Percentiles rank a stretch among this genome's conserved stretches.
These are phyloP conservation scores for Myripristis jacobus DNA, from an alignment of 2,797 vertebrate species.

Conservation along the genomic window DNA sequence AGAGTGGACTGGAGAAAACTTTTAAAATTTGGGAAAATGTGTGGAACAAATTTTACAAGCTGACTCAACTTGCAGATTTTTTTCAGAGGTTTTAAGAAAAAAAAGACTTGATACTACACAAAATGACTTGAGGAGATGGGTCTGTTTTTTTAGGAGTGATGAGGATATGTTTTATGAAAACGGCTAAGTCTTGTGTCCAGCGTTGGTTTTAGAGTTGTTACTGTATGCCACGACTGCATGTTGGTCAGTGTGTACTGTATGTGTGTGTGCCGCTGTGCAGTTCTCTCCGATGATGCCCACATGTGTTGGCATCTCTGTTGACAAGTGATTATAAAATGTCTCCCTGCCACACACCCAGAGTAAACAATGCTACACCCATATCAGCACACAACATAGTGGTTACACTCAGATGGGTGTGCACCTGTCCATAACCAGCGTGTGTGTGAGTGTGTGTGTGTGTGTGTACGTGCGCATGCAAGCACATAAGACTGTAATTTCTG, in stretches of 20 bases:
- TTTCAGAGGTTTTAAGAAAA: too few species aligned
- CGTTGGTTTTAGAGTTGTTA: not conserved
- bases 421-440: constrained; percentile 3
- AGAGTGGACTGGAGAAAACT: too few species aligned
- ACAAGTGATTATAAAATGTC: constrained; percentile 41
- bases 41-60: too few species aligned
- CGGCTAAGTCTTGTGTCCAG: not conserved
- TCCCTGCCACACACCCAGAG: constrained; percentile 24
- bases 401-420: constrained; percentile 30
- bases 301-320: constrained; percentile 33
- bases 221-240: constrained; percentile 22
- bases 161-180: not conserved
- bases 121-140: too few species aligned
- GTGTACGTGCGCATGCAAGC: not conserved
- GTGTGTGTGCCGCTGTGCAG: constrained; percentile 11
- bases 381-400: constrained; percentile 30
- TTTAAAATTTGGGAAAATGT: too few species aligned
- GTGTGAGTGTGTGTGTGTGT: constrained; percentile 23
- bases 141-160: too few species aligned
- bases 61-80: too few species aligned
- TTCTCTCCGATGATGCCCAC: constrained; percentile 25
- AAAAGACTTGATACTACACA: too few species aligned
- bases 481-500: not conserved
- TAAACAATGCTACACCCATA: constrained; percentile 43
- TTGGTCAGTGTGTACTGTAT: constrained; percentile 13